These are phyloP conservation scores for Pempheris klunzingeri DNA, from an alignment of 2,797 vertebrate species.

Conservation along the genomic window DNA sequence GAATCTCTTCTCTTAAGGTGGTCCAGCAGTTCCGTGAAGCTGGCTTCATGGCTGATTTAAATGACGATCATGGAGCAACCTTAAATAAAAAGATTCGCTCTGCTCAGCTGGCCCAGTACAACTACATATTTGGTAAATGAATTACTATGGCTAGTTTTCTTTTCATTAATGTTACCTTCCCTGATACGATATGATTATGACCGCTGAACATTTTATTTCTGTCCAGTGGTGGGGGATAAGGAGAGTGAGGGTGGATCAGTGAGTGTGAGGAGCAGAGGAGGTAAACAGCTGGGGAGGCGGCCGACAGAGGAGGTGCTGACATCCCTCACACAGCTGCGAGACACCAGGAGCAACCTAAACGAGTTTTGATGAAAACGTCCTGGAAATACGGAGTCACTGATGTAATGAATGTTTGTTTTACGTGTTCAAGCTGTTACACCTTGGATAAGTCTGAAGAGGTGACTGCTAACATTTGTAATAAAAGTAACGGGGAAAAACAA, in stretches of 20 bases:
- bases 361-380: conserved; percentile 79
- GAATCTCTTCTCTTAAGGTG: conserved; percentile 82
- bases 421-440: conserved; percentile 29
- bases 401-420: conserved; percentile 41
- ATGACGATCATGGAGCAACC: conserved; percentile 83
- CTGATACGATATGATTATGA: conserved; percentile 16
- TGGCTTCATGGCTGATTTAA: conserved; percentile 88
- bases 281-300: conserved; percentile 85
- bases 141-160: neutral
- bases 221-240: conserved; percentile 89
- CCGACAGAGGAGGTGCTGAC: conserved; percentile 75
- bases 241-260: conserved; percentile 86
- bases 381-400: conserved; percentile 40
- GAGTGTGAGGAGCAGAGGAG: conserved; percentile 87
- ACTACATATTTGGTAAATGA: conserved; percentile 93
- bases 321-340: conserved; percentile 83
- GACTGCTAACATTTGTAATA: conserved; percentile 67
- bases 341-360: conserved; percentile 83
- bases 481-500: conserved; percentile 53
- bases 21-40: conserved; percentile 80
- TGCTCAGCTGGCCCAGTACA: conserved; percentile 92
- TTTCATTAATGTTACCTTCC: neutral
- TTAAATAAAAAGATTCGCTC: conserved; percentile 91
- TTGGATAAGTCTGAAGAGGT: conserved; percentile 20
- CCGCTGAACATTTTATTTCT: neutral